These are phyloP conservation scores for Brachionus rubens DNA, from an alignment of 1,140 invertebrate genomes.

Conservation along the genomic window DNA sequence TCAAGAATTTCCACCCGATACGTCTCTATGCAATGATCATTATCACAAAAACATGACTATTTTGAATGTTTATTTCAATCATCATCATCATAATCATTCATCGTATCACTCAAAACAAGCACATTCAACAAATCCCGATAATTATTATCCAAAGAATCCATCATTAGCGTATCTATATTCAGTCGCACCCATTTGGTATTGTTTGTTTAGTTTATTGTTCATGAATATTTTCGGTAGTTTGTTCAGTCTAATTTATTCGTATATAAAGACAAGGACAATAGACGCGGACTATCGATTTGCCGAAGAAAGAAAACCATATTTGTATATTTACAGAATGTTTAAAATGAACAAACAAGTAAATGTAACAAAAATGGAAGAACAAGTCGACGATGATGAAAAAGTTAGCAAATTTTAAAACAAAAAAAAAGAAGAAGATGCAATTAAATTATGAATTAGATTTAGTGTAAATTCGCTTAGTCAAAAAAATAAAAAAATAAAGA, in stretches of 20 bases:
- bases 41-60: slow-evolving; percentile 1
- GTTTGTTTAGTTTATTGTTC: slow-evolving; percentile 23
- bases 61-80: background rate
- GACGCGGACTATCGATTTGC: background rate
- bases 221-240: background rate
- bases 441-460: too few relatives aligned
- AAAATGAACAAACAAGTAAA: slow-evolving; percentile 28
- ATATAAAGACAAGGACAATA: background rate
- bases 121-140: background rate
- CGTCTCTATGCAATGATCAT: background rate
- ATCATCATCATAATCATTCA: background rate
- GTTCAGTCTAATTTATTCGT: slow-evolving; percentile 17
- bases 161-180: background rate
- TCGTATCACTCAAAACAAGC: background rate
- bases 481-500: too few relatives aligned
- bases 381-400: too few relatives aligned
- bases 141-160: slow-evolving; percentile 22
- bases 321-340: background rate
- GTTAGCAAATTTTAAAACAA: too few relatives aligned
- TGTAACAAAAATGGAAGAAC: background rate
- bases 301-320: slow-evolving; percentile 8
- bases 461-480: too few relatives aligned
- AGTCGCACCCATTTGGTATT: slow-evolving; percentile 2
- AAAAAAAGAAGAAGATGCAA: too few relatives aligned
- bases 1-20: slow-evolving; percentile 14